Evolutionary conservation across 2,113 vertebrate genomes (phyloP), one percentile per base, ranked within the genome.

Genomic region (Zeus faber): DNA sequence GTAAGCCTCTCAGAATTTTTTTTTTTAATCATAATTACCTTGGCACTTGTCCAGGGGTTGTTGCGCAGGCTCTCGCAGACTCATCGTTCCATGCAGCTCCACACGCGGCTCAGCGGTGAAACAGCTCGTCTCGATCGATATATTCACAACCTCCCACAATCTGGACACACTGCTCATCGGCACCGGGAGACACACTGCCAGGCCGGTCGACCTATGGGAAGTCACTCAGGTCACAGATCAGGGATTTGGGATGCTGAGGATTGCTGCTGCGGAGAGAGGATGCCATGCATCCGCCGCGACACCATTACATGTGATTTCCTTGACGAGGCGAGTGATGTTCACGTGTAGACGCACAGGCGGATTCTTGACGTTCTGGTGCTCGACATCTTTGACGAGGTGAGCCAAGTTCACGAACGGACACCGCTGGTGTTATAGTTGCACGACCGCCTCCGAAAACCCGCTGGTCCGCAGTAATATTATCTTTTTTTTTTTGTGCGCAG

Each of bases 191-290:
- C 44, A 39, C 44, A 22, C 65, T 11, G 47, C 37, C 35, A 43
- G 26, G 45, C 62, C 59, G 59, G 59, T 69, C 76, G 71, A 61
- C 48, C 64, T 27, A 58, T 41, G 46, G 49, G 53, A 71, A 75
- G 85, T 83, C 88, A 75, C 60, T 86, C 78, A 77, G 31, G 49
- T 39, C 16, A 33, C 41, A 8, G 16, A 18, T 25, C 14, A 33
- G 47, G 58, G 49, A 29, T 62, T 58, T 60, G 58, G 73, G 76
- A 83, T 87, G 84, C 82, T 87, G 71, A 64, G 77, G 72, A 59
- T 49, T 74, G 77, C 84, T 76, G 44, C 60, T 59, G 67, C 27
- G 67, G 50, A 58, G 58, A 67, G 75, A 85, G 74, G 89, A 89
- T 91, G 88, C 85, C 76, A 49, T 79, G 65, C 76, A 71, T 69